These are phyloP conservation scores for Balearica regulorum DNA, from an alignment of 2,797 vertebrate species.

Conservation along the genomic window DNA sequence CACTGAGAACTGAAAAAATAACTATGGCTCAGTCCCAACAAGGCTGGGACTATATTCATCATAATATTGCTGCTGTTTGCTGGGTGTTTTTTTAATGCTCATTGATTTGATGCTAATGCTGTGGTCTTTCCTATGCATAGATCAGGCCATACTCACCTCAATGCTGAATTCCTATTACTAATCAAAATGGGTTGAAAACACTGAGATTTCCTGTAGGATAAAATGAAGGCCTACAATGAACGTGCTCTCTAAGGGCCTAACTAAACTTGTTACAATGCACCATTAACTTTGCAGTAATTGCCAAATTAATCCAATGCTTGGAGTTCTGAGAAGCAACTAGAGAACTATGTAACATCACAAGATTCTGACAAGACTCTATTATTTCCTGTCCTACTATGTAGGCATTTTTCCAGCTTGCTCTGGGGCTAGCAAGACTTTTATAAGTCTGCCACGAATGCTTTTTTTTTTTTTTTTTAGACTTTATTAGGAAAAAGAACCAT, in stretches of 20 bases:
- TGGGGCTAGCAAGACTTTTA: neutral
- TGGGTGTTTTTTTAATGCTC: fast-evolving
- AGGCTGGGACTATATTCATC: neutral
- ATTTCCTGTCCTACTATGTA: fast-evolving
- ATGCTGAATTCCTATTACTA: neutral
- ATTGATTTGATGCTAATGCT: neutral
- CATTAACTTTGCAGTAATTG: neutral
- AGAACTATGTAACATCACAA: neutral
- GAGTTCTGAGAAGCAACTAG: neutral
- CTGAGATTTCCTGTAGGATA: neutral
- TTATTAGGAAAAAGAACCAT: neutral
- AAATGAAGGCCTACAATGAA: neutral
- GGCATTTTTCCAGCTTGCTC: neutral
- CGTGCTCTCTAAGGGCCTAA: neutral
- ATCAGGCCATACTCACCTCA: neutral
- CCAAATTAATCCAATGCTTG: neutral
- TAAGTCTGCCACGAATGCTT: neutral
- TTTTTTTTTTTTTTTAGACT: neutral
- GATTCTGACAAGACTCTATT: neutral
- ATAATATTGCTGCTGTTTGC: neutral
- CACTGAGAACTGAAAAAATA: neutral
- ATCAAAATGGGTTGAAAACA: neutral
- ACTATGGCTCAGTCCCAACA: neutral
- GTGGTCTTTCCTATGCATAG: neutral
- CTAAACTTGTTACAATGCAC: neutral